Evolutionary conservation across 2,888 invertebrate genomes (phyloP).

Genomic region (Eupithecia insigniata): DNA sequence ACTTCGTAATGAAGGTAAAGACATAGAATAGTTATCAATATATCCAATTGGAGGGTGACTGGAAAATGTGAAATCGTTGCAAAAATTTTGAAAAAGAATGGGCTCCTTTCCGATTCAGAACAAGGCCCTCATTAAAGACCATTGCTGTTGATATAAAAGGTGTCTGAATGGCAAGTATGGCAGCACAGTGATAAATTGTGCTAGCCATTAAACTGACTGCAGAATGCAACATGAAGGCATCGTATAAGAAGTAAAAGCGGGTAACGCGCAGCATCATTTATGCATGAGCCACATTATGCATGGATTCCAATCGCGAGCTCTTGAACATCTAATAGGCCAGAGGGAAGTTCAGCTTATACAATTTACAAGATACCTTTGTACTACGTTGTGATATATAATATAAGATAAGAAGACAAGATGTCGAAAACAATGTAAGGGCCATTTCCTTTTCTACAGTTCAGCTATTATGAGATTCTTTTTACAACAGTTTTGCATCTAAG

Average conservation of each 20-base stretch:
- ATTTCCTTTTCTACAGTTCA: neutral
- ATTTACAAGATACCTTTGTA: constrained; percentile 16
- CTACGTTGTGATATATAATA: neutral
- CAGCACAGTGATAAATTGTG: constrained; percentile 52
- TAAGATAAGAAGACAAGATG: neutral
- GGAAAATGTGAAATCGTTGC: neutral
- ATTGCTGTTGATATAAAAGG: constrained; percentile 34
- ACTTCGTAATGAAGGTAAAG: neutral
- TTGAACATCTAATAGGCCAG: constrained; percentile 63
- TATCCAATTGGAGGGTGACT: neutral
- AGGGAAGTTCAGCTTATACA: constrained; percentile 50
- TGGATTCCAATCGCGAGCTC: constrained; percentile 68
- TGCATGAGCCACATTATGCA: constrained; percentile 78
- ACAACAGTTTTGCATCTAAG: constrained; percentile 9
- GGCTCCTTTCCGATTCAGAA: neutral
- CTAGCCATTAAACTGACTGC: constrained; percentile 51
- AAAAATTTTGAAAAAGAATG: neutral
- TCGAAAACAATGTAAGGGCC: neutral
- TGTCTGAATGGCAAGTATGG: constrained; percentile 42
- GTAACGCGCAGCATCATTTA: constrained; percentile 71
- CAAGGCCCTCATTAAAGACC: constrained; percentile 31
- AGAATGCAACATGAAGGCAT: constrained; percentile 56
- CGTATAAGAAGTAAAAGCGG: constrained; percentile 63
- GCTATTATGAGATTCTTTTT: neutral
- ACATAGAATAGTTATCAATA: neutral